Evolutionary conservation across 1,140 invertebrate genomes (phyloP), one percentile per base, ranked within the genome.

Genomic region (Pararge aegeria): DNA sequence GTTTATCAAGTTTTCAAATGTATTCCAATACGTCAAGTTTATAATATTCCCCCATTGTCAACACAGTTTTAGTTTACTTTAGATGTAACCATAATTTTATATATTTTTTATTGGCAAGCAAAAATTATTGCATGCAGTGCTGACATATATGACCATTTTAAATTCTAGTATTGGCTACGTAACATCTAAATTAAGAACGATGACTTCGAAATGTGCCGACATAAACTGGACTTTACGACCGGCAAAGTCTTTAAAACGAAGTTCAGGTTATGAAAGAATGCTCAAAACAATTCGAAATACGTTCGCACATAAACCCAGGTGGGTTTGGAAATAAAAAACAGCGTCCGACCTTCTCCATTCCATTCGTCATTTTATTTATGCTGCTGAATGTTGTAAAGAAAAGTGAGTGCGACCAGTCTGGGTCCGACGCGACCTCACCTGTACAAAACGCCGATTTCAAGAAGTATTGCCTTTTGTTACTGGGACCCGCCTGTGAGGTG

Each of bases 401-500:
- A 84, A 81, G 73, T 78, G 78, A 83, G 75, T 64, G 70, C 42
- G 18, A n/a, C 68, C 68, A 68, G 64, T 34, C 58, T 61, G 69
- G 27, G 50, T 69, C 63, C 61, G 71, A 75, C 64, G 66, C 71
- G 74, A 74, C 73, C 74, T 79, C 79, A 83, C 76, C 77, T 83
- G 80, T 70, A 77, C 72, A 66, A 75, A 82, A 80, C 78, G 73
- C 64, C 73, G 73, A 79, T 84, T 80, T 64, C 61, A 72, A 77
- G 72, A 83, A 62, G 68, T 80, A 87, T 82, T 79, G 72, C 80
- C 73, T 72, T 85, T 85, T 87, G 82, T 87, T 85, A 66, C 55
- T 55, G 60, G n/a, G 66, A 55, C 67, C 72, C 74, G 70, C 70
- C 77, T 44, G 65, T 55, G 68, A 68, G 67, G 71, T 73, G 64